These are phyloP conservation scores for Heliconius ethilla DNA, from an alignment of 2,888 invertebrate species.

Conservation along the genomic window DNA sequence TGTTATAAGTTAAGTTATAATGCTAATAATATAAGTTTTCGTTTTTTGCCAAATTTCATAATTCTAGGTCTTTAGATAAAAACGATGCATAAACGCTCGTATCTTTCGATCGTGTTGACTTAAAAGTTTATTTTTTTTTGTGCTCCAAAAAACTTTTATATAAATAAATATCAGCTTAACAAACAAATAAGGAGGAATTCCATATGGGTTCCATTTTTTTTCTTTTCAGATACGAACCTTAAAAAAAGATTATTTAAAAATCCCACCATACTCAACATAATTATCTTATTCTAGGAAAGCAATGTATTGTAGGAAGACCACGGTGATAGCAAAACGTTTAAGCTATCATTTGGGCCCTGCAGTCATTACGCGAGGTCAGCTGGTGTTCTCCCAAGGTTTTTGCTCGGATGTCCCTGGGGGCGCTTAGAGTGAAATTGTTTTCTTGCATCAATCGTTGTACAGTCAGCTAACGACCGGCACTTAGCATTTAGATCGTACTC, in stretches of 20 bases:
- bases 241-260: not conserved
- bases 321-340: conserved; percentile 29
- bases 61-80: too few relatives aligned
- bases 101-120: too few relatives aligned
- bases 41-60: too few relatives aligned
- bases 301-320: conserved; percentile 17
- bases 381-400: conserved; percentile 77
- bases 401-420: conserved; percentile 56
- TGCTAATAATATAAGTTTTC: too few relatives aligned
- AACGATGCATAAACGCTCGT: too few relatives aligned
- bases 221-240: not conserved
- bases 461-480: conserved; percentile 41
- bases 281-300: not conserved
- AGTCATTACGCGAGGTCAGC: conserved; percentile 64
- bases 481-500: conserved; percentile 34
- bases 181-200: too few relatives aligned
- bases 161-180: too few relatives aligned
- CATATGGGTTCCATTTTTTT: not conserved
- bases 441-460: conserved; percentile 55
- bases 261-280: not conserved
- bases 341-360: conserved; percentile 48
- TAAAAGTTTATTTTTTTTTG: too few relatives aligned
- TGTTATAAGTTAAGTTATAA: too few relatives aligned
- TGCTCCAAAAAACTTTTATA: too few relatives aligned
- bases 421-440: conserved; percentile 71